Evolutionary conservation across 2,797 vertebrate genomes (phyloP), one percentile per base, ranked within the genome.

Genomic region (Clarias laeviceps): DNA sequence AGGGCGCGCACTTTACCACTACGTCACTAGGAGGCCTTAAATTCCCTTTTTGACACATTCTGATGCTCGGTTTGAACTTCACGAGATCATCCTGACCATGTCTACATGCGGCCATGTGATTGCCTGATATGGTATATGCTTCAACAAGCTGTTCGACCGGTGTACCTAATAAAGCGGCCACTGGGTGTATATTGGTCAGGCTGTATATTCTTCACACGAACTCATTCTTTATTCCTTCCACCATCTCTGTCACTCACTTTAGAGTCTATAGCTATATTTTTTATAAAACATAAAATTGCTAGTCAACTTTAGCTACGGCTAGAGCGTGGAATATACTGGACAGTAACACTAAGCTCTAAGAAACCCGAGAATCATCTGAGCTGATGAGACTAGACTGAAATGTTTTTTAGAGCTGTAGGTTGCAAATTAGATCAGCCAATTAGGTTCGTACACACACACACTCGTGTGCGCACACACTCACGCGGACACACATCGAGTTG

Each of bases 351-450:
- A 50, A 76, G 56, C 32, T 37, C 59, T 7, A 59, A 24, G 20
- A 40, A 64, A 45, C 15, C 78, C 17, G 24, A 80, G 61, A 50
- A 65, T 50, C 29, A 64, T 80, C 20, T 24, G 3, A 4, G 29
- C 85, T 80, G 74, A 80, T 86, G 66, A 88, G 70, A 72, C 74
- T 59, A 54, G 78, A 65, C 78, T 59, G 68, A 61, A 86, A 82
- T 70, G 56, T 59, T 83, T 83, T 85, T 82, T 83, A 68, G 45
- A 72, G 54, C 84, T 82, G 65, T 27, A 57, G 84, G 64, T 82
- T 89, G 84, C 80, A 86, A 88, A 87, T 90, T 78, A 87, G 80
- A 87, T 66, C 82, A 81, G 78, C 82, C 82, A 86, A 87, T 87
- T 87, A 88, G 61, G 56, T 80, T 87, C 18, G 54, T 79, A 77